Base-by-base conservation (phyloP, 2,113 vertebrate genomes). In the Catagonus wagneri region DNA sequence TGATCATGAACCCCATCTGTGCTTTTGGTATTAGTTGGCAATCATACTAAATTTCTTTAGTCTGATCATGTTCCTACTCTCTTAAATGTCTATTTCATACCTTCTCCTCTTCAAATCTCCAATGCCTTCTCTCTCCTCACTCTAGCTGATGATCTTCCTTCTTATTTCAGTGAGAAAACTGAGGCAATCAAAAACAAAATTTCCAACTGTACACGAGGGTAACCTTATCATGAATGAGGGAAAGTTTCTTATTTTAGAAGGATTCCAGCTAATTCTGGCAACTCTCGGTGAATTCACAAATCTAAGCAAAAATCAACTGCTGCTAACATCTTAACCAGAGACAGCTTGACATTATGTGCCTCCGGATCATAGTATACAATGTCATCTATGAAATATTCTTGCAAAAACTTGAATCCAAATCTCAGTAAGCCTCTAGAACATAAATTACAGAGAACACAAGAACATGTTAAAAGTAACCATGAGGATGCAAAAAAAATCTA, bases 131-230 rank as follows among this genome's bases (percentile, higher is more conserved):
- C 15, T 88, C 22, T 83, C 10, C 34, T 88, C 23, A 71, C 19
- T 89, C 15, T 69, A 84, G 34, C 25, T 66, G 23, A 72, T 58
- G 7, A 58, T 3, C 27, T 83, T 68, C 17, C 52, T 92, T 83
- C 39, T 8, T 66, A 78, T 65, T 69, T 96, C 29, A 65, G n/a
- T 89, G 65, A 94, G n/a, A 72, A 92, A 71, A 65, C 12, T 52
- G 2, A 83, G 91, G 13, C 25, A 88, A 94, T 83, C 11, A 36
- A 89, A 88, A 88, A 34, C n/a, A 75, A 95, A 93, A 65, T 3
- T 72, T 84, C 79, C 32, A 78, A 68, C 29, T 88, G 29, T 54
- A 71, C 25, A 36, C 11, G 32, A 88, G 27, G 71, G 9, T 69
- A 83, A 96, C 16, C 15, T 79, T 65, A 94, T n/a, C 87, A 52